Conservation (phyloP, 1,140 invertebrate species). For the Melanaphis sacchari region DNA sequence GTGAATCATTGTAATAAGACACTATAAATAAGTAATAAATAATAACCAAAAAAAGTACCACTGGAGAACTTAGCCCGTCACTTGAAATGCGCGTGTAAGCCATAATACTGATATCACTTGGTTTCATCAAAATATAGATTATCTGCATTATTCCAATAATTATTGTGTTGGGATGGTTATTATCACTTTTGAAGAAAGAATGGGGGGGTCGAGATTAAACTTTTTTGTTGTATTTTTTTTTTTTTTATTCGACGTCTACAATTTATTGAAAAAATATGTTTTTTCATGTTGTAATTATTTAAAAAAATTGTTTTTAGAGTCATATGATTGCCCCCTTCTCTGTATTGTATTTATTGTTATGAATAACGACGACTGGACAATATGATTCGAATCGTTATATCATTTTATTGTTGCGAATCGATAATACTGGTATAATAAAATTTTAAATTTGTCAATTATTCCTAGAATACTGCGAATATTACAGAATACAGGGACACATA, state of each 20-base stretch:
- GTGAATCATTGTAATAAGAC: neutral
- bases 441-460: neutral
- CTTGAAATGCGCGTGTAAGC: neutral
- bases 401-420: neutral
- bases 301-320: neutral
- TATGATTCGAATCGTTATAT: neutral
- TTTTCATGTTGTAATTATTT: neutral
- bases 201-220: neutral
- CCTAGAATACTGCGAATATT: neutral
- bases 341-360: neutral
- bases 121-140: neutral
- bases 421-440: neutral
- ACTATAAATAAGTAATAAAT: no score
- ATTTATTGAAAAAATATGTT: neutral
- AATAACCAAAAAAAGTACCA: neutral
- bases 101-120: neutral
- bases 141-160: neutral
- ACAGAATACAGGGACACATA: neutral
- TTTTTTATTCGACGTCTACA: neutral
- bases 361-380: neutral
- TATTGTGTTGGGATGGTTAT: neutral
- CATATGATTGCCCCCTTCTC: no score
- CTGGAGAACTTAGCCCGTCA: neutral
- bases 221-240: neutral
- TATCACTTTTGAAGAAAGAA: neutral